Conservation (phyloP, 2,888 invertebrate genomes). For the Ecliptopera silaceata region DNA sequence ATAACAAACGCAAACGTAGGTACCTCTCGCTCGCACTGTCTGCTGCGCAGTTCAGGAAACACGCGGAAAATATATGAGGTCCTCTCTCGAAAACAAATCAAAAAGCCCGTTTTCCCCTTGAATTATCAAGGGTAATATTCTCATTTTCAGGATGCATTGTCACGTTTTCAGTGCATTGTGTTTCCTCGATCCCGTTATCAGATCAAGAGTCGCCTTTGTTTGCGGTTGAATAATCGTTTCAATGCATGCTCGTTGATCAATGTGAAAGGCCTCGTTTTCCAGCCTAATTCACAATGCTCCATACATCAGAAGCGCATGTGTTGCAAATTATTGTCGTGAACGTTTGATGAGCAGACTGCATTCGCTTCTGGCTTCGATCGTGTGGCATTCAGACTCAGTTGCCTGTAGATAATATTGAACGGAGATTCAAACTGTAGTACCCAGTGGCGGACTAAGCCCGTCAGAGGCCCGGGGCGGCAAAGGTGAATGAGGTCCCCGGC, state of each 20-base stretch:
- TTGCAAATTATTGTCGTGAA: constrained; percentile 58
- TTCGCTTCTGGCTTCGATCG: too few relatives aligned
- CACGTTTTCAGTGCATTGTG: constrained; percentile 53
- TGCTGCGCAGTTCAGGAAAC: constrained; percentile 78
- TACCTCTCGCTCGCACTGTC: constrained; percentile 63
- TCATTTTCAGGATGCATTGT: constrained; percentile 49
- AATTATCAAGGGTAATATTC: constrained; percentile 48
- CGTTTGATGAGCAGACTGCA: constrained; percentile 49
- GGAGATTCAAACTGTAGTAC: too few relatives aligned
- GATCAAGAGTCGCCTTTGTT: constrained; percentile 57
- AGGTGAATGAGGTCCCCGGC: too few relatives aligned
- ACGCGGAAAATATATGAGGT: constrained; percentile 56
- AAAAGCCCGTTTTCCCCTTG: constrained; percentile 52
- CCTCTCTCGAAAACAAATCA: constrained; percentile 43
- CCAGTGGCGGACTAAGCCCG: too few relatives aligned
- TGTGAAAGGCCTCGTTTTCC: constrained; percentile 74
- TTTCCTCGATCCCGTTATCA: constrained; percentile 48
- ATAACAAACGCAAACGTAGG: constrained; percentile 62
- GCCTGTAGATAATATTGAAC: too few relatives aligned
- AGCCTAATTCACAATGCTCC: constrained; percentile 64
- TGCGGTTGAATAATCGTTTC: constrained; percentile 48
- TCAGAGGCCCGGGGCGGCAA: too few relatives aligned
- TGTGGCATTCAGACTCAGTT: background rate
- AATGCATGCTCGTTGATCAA: constrained; percentile 50
- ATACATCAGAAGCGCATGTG: constrained; percentile 47